Percentiles rank a stretch among this genome's conserved stretches.
Conservation (phyloP, 2,113 vertebrate genomes). For the Tachuris rubrigastra region DNA sequence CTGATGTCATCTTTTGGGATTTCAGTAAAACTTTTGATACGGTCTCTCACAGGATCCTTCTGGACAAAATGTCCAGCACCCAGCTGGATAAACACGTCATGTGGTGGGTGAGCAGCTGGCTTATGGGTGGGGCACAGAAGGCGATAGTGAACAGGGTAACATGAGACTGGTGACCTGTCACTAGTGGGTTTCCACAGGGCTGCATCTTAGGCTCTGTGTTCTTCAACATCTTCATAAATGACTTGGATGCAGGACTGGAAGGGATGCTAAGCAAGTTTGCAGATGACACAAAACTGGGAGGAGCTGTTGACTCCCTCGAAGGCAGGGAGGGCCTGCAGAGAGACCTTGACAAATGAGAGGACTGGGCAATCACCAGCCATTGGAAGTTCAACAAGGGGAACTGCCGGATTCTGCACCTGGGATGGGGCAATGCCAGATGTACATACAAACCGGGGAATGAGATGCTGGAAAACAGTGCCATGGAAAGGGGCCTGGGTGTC, state of each 20-base stretch:
- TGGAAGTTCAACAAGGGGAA: background rate
- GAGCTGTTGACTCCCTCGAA: background rate
- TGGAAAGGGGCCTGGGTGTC: background rate
- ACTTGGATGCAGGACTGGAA: background rate
- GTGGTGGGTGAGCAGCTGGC: background rate
- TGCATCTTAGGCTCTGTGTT: too few species aligned
- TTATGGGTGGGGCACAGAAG: background rate
- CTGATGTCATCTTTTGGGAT: background rate
- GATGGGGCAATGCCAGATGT: background rate
- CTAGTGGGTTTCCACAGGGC: too few species aligned
- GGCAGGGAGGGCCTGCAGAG: background rate
- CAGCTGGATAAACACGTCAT: background rate
- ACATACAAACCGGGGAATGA: background rate
- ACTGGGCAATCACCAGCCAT: background rate
- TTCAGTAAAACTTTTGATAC: background rate
- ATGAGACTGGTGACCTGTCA: too few species aligned
- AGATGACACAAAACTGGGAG: background rate
- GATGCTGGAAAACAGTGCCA: background rate
- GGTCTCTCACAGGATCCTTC: background rate
- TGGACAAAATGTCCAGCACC: background rate
- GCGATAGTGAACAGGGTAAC: too few species aligned
- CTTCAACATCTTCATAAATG: too few species aligned
- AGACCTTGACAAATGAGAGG: background rate
- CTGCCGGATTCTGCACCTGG: background rate
- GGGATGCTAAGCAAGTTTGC: background rate